Percentiles rank a stretch among this genome's conserved stretches.
Conservation (phyloP, 2,113 vertebrate species). For the Bufo gargarizans region DNA sequence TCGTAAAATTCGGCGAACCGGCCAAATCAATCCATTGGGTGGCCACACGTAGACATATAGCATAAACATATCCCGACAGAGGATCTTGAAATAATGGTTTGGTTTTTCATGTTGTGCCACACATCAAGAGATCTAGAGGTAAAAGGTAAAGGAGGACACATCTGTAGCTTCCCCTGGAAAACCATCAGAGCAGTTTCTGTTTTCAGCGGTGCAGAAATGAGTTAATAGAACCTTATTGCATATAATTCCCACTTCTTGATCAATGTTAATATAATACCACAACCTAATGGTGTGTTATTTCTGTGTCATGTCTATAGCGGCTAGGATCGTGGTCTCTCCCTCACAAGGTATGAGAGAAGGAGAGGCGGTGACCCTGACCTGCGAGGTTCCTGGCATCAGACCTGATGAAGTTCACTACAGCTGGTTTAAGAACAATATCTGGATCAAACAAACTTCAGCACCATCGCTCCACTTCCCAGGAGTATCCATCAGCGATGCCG, state of each 20-base stretch:
- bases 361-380: constrained; percentile 65
- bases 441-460: constrained; percentile 55
- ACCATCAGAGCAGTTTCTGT: too few species aligned
- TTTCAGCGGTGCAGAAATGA: too few species aligned
- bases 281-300: background rate
- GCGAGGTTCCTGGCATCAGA: constrained; percentile 61
- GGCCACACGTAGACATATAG: too few species aligned
- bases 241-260: background rate
- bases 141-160: too few species aligned
- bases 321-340: constrained; percentile 62
- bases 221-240: background rate
- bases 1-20: too few species aligned
- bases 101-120: too few species aligned
- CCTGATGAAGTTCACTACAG: constrained; percentile 64
- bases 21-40: too few species aligned
- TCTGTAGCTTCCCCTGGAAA: too few species aligned
- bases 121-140: too few species aligned
- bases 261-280: background rate
- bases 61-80: too few species aligned
- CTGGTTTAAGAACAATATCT: constrained; percentile 71
- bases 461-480: constrained; percentile 59
- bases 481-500: background rate
- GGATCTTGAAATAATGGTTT: too few species aligned
- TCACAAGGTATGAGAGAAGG: constrained; percentile 64
- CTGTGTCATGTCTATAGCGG: constrained; percentile 59